Percentiles rank a stretch among this genome's conserved stretches.
Conservation (phyloP, 2,113 vertebrate genomes). For the Galeopterus variegatus region DNA sequence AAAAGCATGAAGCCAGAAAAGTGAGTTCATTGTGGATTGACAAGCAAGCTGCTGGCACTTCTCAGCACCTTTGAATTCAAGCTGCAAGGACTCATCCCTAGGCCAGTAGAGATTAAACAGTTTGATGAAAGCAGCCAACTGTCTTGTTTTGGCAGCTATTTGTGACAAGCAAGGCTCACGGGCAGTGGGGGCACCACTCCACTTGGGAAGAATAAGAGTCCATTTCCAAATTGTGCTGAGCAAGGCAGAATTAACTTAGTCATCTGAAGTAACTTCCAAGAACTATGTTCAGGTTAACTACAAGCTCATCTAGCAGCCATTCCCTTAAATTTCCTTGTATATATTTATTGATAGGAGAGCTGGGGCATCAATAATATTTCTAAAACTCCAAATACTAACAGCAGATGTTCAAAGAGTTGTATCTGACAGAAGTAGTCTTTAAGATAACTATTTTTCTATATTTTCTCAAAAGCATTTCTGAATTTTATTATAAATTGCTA, state of each 20-base stretch:
- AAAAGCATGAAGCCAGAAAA: background rate
- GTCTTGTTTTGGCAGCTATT: background rate
- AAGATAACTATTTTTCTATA: slow-evolving; percentile 46
- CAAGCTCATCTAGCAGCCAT: background rate
- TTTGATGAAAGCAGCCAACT: background rate
- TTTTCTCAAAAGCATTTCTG: slow-evolving; percentile 60
- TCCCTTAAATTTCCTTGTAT: background rate
- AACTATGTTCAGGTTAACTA: background rate
- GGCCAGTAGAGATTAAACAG: background rate
- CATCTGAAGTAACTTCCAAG: background rate
- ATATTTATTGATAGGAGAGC: slow-evolving; percentile 27
- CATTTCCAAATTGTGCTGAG: background rate
- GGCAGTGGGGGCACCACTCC: background rate
- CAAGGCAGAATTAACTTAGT: background rate
- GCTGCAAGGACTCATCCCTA: background rate
- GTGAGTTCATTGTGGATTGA: background rate
- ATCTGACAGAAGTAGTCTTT: background rate
- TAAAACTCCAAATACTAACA: background rate
- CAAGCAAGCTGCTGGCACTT: background rate
- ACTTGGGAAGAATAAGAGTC: background rate
- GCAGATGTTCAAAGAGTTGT: background rate
- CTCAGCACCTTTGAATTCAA: background rate
- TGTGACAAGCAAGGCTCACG: background rate
- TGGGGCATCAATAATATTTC: slow-evolving; percentile 19
- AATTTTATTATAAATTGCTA: slow-evolving; percentile 55